Base-by-base conservation (phyloP, 2,888 invertebrate genomes). In the Tetheella fluctuosa region DNA sequence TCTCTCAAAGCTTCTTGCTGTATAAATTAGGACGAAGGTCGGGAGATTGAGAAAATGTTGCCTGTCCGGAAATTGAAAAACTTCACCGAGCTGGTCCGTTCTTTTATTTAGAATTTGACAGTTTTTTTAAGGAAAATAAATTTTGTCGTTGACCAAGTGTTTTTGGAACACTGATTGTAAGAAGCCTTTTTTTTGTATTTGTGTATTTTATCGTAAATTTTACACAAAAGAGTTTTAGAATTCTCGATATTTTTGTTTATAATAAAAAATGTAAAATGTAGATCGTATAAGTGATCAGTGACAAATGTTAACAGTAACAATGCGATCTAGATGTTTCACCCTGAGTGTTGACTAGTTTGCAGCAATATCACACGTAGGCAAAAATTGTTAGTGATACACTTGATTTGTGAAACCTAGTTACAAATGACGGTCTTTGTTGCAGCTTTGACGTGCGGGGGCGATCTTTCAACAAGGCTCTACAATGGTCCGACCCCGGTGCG, bases 401-500 rank as follows among this genome's bases (percentile, higher is more conserved):
- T 48, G 20, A 20, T 20, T 20, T 48, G 20, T 20, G 20, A 48
- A 48, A 17, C 17, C 10, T 25, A 25, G 25, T n/a, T n/a, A n/a
- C 17, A 23, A 57, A 52, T 58, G 15, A 53, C 3, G 30, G 25
- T 69, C 62, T 63, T 77, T 79, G 70, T 95, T 94, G 4, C 95
- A 97, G 97, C 89, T 97, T 97, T 84, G 97, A 97, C 88, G 97
- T 97, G 17, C 94, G 97, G 52, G 97, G 97, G 23, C 95, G 97
- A 64, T 94, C 97, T 1, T 95, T 97, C 86, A 95, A 95, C 83
- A 96, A 97, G 82, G 97, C 97, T 0, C 91, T 96, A 12, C 97
- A 97, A 78, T 96, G 96, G 96, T 97, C 97, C 1, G 97, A 97
- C 74, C 95, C 96, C 0, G 95, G 95, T 30, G 96, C 96, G 56